Percentiles rank a stretch among this genome's conserved stretches.
Conservation (phyloP, 2,888 invertebrate species). For the Caenorhabditis sinica region DNA sequence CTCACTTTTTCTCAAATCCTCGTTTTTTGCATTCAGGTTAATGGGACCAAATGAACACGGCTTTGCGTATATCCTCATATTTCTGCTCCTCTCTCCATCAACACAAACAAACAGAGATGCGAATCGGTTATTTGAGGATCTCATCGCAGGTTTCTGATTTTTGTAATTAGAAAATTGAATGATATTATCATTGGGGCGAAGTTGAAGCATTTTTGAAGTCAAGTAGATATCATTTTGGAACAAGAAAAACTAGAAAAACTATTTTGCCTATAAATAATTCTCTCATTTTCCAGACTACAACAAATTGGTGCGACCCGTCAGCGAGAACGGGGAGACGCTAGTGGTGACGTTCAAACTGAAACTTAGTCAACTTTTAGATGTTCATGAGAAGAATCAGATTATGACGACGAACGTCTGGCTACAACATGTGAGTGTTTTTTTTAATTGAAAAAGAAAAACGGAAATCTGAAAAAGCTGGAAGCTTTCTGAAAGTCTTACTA, state of each 20-base stretch:
- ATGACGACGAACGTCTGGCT: constrained; percentile 84
- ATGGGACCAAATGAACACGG: constrained; percentile 68
- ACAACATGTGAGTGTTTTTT: constrained; percentile 79
- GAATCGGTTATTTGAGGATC: constrained; percentile 80
- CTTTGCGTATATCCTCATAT: constrained; percentile 52
- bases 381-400: constrained; percentile 85
- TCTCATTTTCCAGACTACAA: constrained; percentile 81
- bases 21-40: constrained; percentile 51
- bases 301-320: constrained; percentile 83
- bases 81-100: constrained; percentile 50
- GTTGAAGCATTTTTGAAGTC: neutral
- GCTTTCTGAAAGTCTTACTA: neutral
- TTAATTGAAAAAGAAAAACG: neutral
- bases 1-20: neutral
- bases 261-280: no score
- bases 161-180: neutral
- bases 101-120: constrained; percentile 76
- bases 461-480: neutral
- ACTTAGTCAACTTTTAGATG: constrained; percentile 89
- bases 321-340: constrained; percentile 86
- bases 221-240: neutral
- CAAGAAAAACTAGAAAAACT: no score
- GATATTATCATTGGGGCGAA: neutral
- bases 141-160: constrained; percentile 71
- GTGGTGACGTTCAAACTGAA: constrained; percentile 86